Evolutionary conservation across 2,888 invertebrate species (phyloP).

Genomic region (Elaeidobius kamerunicus): DNA sequence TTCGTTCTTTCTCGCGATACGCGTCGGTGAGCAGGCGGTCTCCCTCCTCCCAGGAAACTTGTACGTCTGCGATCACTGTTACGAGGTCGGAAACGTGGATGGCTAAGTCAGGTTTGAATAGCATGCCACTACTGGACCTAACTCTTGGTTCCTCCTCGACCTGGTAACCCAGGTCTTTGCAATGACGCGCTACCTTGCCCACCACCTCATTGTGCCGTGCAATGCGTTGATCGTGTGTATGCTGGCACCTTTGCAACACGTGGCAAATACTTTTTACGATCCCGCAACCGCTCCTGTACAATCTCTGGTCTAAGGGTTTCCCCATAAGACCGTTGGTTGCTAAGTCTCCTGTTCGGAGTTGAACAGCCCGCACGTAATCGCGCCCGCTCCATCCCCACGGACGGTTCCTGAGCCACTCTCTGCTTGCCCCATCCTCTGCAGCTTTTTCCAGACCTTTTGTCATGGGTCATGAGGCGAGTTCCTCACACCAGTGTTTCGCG

Average conservation of each 20-base stretch:
- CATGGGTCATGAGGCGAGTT: slow-evolving; percentile 6
- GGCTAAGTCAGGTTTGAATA: slow-evolving; percentile 17
- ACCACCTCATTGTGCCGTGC: slow-evolving; percentile 6
- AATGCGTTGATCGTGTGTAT: no score
- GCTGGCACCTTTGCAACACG: no score
- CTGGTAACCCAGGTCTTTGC: no score
- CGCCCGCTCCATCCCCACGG: no score
- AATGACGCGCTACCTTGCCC: neutral
- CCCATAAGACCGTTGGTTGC: slow-evolving; percentile 35
- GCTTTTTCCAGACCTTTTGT: slow-evolving; percentile 17
- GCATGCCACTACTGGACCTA: neutral
- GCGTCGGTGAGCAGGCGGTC: neutral
- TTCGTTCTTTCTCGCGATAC: slow-evolving; percentile 18
- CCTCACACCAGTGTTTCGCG: slow-evolving; percentile 13
- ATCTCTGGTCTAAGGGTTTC: slow-evolving; percentile 14
- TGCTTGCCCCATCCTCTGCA: no score
- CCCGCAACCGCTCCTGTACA: slow-evolving; percentile 30
- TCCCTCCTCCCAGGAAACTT: slow-evolving; percentile 8
- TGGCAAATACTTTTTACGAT: slow-evolving; percentile 25
- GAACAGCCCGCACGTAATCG: no score
- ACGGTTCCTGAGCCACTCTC: no score
- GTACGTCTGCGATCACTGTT: neutral
- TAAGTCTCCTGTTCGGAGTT: slow-evolving; percentile 32
- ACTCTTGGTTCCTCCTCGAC: neutral
- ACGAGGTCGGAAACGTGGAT: no score